Base-by-base conservation (phyloP, 2,797 vertebrate species). In the Moxostoma hubbsi region DNA sequence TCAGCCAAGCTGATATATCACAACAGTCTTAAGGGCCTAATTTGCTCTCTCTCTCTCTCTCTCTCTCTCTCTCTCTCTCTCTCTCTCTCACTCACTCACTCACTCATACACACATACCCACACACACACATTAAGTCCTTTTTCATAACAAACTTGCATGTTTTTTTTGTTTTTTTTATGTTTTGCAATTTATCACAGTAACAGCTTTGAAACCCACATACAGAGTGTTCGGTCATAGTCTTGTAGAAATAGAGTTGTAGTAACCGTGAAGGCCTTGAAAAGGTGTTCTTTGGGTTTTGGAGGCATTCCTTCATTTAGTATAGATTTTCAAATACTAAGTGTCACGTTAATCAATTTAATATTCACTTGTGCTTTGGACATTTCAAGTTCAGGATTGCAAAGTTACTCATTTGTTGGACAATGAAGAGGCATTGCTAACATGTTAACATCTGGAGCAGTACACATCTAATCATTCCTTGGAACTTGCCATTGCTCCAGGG, bases 1-100 rank as follows among this genome's bases (percentile, higher is more conserved):
- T 57, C 47, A 63, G 78, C 81, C 81, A 85, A 82, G 55, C 49
- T 64, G 82, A 82, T 82, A 80, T 45, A 85, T 85, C 81, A 82
- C 63, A 77, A 61, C 51, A 72, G 36, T 70, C 78, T 73, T 73
- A 36, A 70, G n/a, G 65, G 76, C 45, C 65, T 45, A 24, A 59
- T 59, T 9, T 11, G 53, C 13, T 45, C 1, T 15, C 24, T 43
- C 12, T 9, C 11, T 5, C 62, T 73, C 9, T 24, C 24, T 24
- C 24, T 24, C 24, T 24, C 24, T 24, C 24, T 24, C 24, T 24
- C 24, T 24, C 24, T 24, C 24, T 24, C 24, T 24, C 24, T 24
- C 24, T 24, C 24, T 24, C 24, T 24, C 24, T 2, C 24, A 2
- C 24, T 24, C 24, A 24, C 24, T 24, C 24, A 24, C 3, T 24